Conservation (phyloP, 37 sponge, comb jelly and placozoan species). For the Cladorhizidae sp. region DNA sequence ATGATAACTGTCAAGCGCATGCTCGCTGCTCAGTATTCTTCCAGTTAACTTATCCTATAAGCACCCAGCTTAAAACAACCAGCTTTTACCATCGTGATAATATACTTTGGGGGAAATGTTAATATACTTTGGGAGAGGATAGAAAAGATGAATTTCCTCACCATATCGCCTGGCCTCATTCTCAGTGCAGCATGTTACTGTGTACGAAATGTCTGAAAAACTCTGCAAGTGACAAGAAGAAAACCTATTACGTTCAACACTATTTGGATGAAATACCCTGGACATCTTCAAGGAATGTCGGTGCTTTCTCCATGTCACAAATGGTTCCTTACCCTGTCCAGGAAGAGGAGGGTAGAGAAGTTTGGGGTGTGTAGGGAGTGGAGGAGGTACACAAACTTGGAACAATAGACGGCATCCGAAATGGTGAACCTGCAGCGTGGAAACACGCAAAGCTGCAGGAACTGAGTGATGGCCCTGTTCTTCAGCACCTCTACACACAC, state of each 20-base stretch:
- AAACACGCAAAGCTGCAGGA: slow-evolving; percentile 96
- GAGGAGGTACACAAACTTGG: slow-evolving; percentile 85
- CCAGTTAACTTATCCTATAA: no score
- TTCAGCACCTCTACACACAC: slow-evolving; percentile 55
- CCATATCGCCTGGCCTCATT: slow-evolving; percentile 96
- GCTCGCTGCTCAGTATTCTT: no score
- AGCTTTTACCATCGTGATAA: not conserved
- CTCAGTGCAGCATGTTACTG: slow-evolving; percentile 94
- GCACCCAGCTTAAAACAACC: not conserved
- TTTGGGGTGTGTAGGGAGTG: slow-evolving; percentile 85
- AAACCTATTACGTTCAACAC: not conserved
- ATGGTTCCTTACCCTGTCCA: slow-evolving; percentile 91
- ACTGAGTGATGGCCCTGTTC: slow-evolving; percentile 86
- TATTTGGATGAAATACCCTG: no score
- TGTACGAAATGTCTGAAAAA: slow-evolving; percentile 94
- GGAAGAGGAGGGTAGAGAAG: slow-evolving; percentile 98
- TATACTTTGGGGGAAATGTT: not conserved
- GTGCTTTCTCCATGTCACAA: no score
- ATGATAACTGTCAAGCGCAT: no score
- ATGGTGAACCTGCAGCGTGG: slow-evolving; percentile 93
- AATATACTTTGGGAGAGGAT: not conserved
- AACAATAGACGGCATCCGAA: slow-evolving; percentile 93
- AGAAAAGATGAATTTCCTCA: slow-evolving; percentile 10
- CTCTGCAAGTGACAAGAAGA: slow-evolving; percentile 38
- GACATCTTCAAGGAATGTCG: no score